These are phyloP conservation scores for Polydrusus cervinus DNA, from an alignment of 2,888 invertebrate genomes.

Conservation along the genomic window DNA sequence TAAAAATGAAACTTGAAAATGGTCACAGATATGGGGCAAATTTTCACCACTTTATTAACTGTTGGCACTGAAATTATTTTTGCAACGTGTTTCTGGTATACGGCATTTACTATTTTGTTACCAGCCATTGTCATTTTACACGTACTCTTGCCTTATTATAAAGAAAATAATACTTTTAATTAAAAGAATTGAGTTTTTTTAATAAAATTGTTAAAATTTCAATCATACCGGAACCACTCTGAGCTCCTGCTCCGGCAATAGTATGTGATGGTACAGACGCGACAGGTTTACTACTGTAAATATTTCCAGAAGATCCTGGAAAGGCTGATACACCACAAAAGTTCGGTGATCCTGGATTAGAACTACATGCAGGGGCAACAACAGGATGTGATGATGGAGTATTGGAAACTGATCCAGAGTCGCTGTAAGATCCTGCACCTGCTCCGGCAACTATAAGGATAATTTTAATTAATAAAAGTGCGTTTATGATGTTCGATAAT, in stretches of 20 bases:
- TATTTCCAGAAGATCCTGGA: slow-evolving; percentile 57
- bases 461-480: not conserved
- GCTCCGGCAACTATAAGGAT: not conserved
- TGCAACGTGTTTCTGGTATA: too few species aligned
- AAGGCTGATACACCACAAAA: not conserved
- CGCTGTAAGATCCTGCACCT: slow-evolving; percentile 22
- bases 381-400: slow-evolving; percentile 46
- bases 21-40: too few species aligned
- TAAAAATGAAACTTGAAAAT: too few species aligned
- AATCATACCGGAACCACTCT: not conserved
- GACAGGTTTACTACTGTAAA: slow-evolving; percentile 56
- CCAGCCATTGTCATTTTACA: too few species aligned
- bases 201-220: not conserved
- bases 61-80: too few species aligned
- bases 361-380: slow-evolving; percentile 42
- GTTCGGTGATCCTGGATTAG: slow-evolving; percentile 25
- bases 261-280: not conserved
- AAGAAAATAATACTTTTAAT: too few species aligned
- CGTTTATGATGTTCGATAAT: too few species aligned
- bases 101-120: too few species aligned
- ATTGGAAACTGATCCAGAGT: slow-evolving; percentile 36
- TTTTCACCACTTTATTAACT: too few species aligned
- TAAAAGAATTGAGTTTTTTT: too few species aligned
- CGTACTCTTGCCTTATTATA: not conserved
- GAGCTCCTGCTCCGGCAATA: not conserved